Percentiles rank a stretch among this genome's conserved stretches.
phyloP scores from a whole-genome alignment of 2,797 vertebrate species.

The Crypturellus tataupa region DNA sequence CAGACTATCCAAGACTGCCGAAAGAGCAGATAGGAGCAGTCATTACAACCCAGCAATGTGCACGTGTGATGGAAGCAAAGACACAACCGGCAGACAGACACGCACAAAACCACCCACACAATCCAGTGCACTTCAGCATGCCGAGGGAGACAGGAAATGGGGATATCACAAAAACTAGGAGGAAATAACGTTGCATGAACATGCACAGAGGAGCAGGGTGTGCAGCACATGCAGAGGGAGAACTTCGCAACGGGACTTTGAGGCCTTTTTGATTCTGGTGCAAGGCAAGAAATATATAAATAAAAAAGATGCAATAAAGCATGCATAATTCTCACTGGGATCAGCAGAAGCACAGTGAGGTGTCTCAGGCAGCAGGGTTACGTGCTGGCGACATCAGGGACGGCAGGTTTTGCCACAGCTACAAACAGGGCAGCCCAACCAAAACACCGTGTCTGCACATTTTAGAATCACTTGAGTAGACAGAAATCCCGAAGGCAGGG shows the following conservation, averaged over 20 bases:
- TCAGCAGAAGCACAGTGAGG: constrained; percentile 31
- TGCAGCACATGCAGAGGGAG: constrained; percentile 6
- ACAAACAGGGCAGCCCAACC: background rate
- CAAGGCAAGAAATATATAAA: constrained; percentile 35
- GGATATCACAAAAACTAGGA: background rate
- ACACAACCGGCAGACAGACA: background rate
- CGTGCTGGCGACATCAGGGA: background rate
- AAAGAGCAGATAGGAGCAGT: constrained; percentile 31
- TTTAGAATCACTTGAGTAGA: fast-evolving
- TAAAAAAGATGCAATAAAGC: constrained; percentile 4
- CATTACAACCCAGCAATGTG: background rate
- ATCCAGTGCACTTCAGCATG: background rate
- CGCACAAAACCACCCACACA: background rate
- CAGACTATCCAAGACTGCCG: background rate
- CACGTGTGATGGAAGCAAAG: background rate
- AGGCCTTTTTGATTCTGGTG: background rate
- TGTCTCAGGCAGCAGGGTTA: background rate
- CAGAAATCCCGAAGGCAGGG: background rate
- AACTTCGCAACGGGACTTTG: background rate
- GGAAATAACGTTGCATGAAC: background rate
- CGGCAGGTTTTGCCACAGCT: background rate
- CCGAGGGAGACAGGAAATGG: background rate
- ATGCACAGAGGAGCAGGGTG: background rate
- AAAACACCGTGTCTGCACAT: fast-evolving
- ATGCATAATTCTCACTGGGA: background rate